Evolutionary conservation across 2,797 vertebrate genomes (phyloP).

Genomic region (Catostomus latipinnis): DNA sequence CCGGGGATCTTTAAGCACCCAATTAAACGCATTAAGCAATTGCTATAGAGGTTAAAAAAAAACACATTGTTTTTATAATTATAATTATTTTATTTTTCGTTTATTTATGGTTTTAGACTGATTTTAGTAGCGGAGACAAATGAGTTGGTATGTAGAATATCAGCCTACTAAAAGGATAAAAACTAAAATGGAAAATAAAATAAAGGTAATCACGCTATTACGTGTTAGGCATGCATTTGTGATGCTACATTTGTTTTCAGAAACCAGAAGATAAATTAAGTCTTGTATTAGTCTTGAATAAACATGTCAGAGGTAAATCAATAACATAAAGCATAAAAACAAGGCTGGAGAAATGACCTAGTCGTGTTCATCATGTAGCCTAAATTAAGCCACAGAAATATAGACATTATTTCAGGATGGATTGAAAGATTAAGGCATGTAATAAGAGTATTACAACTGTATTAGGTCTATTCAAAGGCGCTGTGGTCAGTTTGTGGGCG

Average conservation of each 20-base stretch:
- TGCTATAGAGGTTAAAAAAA: not conserved
- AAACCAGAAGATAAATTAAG: too few species aligned
- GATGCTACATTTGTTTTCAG: too few species aligned
- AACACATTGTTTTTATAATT: not conserved
- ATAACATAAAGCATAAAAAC: conserved; percentile 44
- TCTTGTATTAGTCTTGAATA: too few species aligned
- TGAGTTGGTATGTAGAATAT: not conserved
- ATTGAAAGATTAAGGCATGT: conserved; percentile 85
- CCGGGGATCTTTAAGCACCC: conserved; percentile 11
- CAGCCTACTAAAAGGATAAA: too few species aligned
- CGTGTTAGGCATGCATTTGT: too few species aligned
- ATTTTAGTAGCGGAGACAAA: not conserved
- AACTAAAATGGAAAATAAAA: too few species aligned
- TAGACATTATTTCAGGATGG: conserved; percentile 85
- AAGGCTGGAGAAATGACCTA: conserved; percentile 68
- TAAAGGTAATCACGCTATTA: too few species aligned
- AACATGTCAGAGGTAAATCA: not conserved
- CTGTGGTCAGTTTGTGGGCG: conserved; percentile 69
- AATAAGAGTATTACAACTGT: conserved; percentile 82
- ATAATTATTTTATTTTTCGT: not conserved
- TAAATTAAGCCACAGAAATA: conserved; percentile 80
- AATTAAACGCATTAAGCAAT: conserved; percentile 11
- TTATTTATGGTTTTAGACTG: not conserved
- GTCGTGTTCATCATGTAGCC: conserved; percentile 66
- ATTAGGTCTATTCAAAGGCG: conserved; percentile 75